Base-by-base conservation (phyloP, 2,113 vertebrate genomes). In the Lycaon pictus region DNA sequence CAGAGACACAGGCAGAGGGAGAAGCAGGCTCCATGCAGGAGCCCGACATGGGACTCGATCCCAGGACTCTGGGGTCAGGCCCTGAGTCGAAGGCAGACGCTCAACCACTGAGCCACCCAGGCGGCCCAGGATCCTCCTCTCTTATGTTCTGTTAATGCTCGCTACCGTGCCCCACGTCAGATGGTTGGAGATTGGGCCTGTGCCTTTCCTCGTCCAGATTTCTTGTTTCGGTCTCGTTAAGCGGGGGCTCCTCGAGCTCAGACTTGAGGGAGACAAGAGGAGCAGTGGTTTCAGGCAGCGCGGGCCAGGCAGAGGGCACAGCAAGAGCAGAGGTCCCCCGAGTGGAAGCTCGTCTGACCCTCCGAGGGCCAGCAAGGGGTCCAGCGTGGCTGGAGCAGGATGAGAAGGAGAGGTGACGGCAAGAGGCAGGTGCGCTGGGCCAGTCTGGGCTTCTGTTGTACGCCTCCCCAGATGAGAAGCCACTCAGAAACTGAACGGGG, bases 101-200 rank as follows among this genome's bases (percentile, higher is more conserved):
- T 43, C 5, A 43, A 43, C 43, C 43, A 43, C 43, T 43, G 43
- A 43, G 43, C 43, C 43, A 43, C 43, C 43, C 43, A 43, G 43
- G 43, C 1, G 43, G 43, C 43, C 43, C 43, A 43, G 43, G 53
- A n/a, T 7, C 35, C 58, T 37, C 25, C 19, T 1, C 48, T 51
- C 58, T 6, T 3, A 1, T 4, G 0, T 27, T 6, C n/a, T 16
- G 3, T 7, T 1, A 0, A 4, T 3, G 43, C 65, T 56, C 56
- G 3, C 27, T 12, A 12, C 48, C 4, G 11, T 11, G 29, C 51
- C 7, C 19, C 29, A 0, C 22, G 5, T 27, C 19, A n/a, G 63
- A 10, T 23, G 1, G 29, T 2, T 13, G 25, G 43, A 7, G 43
- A 43, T 43, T 43, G 43, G 35, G 76, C 20, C 74, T 3, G 2